Evolutionary conservation across 92 coral and sea anemone genomes (phyloP), one percentile per base, ranked within the genome.

Genomic region (Montipora capitata): DNA sequence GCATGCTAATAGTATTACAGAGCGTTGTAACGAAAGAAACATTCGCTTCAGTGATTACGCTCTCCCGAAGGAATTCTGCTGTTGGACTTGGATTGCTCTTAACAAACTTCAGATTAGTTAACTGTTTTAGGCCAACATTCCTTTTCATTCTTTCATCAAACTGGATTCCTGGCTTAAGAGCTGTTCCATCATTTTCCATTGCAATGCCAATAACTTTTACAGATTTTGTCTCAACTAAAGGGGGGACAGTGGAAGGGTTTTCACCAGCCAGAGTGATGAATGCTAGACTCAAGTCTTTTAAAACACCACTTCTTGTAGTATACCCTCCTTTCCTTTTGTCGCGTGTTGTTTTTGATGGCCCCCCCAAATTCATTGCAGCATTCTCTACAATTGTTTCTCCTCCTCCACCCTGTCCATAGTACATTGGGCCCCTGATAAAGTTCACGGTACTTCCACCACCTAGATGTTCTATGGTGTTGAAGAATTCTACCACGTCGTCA

Each of bases 261-360:
- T 77, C 83, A 17, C 80, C 65, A 10, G 81, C 72, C 65, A 70
- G 65, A 45, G 84, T 78, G 20, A 78, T 67, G 74, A 86, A 78
- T 38, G 89, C 85, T 56, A 77, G 79, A 45, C 74, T 68, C 3
- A 91, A 14, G 35, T 57, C 91, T 72, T 91, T 91, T 17, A 62
- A 73, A 38, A 90, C 87, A 27, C 94, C 91, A 20, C 87, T 80
- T 85, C 54, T 59, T 17, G 90, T 85, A 56, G 94, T 85, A 81
- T 91, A 91, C 13, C 88, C 88, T 2, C 88, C 90, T 61, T 70
- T 72, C 69, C 42, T 72, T 76, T 91, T 91, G n/a, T 86, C 74
- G 15, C 91, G 57, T 38, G 94, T 91, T 74, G 52, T 77, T 77
- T 87, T 91, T 63, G 88, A 90, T 40, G 90, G 88, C 16, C 87